A percentile compares a stretch with the other conserved stretches of the same genome.
Evolutionary conservation across 2,797 vertebrate genomes (phyloP).

Genomic region (Melanotaenia boesemani): DNA sequence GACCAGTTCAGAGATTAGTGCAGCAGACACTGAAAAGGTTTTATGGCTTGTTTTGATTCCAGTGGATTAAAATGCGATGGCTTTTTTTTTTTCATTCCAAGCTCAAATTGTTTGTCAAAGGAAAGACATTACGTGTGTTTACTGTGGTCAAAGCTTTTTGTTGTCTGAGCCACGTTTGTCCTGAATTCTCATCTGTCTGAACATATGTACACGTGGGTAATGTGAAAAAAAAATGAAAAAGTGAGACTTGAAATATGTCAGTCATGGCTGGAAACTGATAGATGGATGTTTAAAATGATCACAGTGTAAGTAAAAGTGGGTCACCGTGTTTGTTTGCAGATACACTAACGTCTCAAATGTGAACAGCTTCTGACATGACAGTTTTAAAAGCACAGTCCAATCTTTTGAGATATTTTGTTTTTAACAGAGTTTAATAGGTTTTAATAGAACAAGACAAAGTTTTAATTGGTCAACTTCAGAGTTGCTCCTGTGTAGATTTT

Average conservation of each 20-base stretch:
- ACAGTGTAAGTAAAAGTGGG: background rate
- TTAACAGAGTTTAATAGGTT: background rate
- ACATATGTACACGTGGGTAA: background rate
- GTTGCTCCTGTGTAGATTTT: background rate
- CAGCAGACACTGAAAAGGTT: slow-evolving; percentile 62
- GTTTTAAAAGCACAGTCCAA: background rate
- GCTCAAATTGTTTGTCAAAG: slow-evolving; percentile 39
- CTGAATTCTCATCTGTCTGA: background rate
- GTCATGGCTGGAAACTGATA: background rate
- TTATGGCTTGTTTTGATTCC: slow-evolving; percentile 69
- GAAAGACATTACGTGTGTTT: slow-evolving; percentile 8
- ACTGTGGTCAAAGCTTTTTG: background rate
- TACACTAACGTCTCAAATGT: background rate
- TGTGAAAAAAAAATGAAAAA: background rate
- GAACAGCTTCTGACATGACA: background rate
- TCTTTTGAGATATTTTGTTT: background rate
- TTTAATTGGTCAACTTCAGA: background rate
- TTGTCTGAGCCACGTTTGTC: background rate
- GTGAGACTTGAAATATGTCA: background rate
- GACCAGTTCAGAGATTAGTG: slow-evolving; percentile 72
- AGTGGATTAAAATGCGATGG: slow-evolving; percentile 58
- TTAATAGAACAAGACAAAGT: background rate
- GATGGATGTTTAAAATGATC: background rate
- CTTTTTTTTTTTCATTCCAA: slow-evolving; percentile 47
- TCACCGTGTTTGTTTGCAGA: background rate